Conservation (phyloP, 2,113 vertebrate genomes). For the Marcusenius ussheri region DNA sequence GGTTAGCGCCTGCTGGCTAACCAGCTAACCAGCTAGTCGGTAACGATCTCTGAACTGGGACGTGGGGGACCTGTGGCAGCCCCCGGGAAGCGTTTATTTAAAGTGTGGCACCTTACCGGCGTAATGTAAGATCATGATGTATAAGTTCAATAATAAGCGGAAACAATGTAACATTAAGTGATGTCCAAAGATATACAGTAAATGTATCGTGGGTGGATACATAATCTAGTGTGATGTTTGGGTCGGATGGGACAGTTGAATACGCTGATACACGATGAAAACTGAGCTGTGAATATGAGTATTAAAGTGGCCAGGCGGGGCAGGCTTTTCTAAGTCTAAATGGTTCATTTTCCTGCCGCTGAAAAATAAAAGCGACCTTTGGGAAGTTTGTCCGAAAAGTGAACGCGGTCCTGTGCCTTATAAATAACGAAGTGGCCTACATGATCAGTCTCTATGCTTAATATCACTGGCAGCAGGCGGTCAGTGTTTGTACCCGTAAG, state of each 20-base stretch:
- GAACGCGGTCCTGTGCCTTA: neutral
- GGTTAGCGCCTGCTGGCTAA: neutral
- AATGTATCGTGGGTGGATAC: neutral
- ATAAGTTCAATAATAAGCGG: neutral
- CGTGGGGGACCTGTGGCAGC: neutral
- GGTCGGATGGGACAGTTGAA: neutral
- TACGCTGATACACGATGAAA: neutral
- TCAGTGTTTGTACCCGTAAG: neutral
- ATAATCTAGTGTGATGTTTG: neutral
- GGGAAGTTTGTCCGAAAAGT: neutral
- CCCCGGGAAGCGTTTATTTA: neutral
- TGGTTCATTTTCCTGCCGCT: neutral
- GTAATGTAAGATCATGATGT: neutral
- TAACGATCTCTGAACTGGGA: neutral
- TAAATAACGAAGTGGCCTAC: neutral
- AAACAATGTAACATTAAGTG: neutral
- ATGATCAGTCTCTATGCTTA: neutral
- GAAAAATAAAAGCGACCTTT: neutral
- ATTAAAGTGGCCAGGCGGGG: neutral
- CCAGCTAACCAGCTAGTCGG: neutral
- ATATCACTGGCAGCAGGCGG: neutral
- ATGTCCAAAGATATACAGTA: neutral
- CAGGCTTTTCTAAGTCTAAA: neutral
- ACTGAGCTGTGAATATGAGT: neutral
- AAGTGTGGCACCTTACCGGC: neutral